Percentiles rank a stretch among this genome's conserved stretches.
These are phyloP conservation scores for Gymnopithys bicolor DNA, from an alignment of 2,797 vertebrate genomes.

Conservation along the genomic window DNA sequence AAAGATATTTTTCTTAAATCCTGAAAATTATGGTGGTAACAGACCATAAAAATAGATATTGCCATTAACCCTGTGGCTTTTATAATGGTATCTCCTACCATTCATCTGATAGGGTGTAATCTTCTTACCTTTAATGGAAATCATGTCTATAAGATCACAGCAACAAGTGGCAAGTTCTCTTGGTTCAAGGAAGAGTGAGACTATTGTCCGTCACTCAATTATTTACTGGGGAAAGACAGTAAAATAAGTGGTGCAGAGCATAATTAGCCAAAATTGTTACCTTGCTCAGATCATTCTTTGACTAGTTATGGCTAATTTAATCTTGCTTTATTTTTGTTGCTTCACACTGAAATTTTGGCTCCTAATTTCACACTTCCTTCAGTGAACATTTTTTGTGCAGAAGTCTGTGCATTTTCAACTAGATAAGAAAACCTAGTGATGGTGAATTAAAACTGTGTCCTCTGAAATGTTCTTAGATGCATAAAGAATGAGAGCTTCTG, in stretches of 20 bases:
- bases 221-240: background rate
- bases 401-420: background rate
- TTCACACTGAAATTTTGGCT: background rate
- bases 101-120: background rate
- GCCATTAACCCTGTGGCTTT: background rate
- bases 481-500: background rate
- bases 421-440: background rate
- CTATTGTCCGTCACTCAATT: rapidly evolving
- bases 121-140: background rate
- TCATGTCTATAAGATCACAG: background rate
- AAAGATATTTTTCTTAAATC: background rate
- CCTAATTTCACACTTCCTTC: background rate
- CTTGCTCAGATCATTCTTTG: background rate
- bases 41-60: background rate
- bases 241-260: background rate
- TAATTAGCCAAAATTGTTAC: background rate
- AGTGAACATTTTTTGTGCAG: background rate
- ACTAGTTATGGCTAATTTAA: background rate
- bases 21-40: background rate
- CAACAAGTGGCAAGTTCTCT: background rate
- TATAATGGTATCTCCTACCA: background rate
- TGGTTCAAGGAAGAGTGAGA: background rate
- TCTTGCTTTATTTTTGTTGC: background rate
- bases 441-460: background rate
- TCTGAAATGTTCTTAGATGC: background rate